phyloP scores from a whole-genome alignment of 2,888 invertebrate species.

The Dromius quadrimaculatus region DNA sequence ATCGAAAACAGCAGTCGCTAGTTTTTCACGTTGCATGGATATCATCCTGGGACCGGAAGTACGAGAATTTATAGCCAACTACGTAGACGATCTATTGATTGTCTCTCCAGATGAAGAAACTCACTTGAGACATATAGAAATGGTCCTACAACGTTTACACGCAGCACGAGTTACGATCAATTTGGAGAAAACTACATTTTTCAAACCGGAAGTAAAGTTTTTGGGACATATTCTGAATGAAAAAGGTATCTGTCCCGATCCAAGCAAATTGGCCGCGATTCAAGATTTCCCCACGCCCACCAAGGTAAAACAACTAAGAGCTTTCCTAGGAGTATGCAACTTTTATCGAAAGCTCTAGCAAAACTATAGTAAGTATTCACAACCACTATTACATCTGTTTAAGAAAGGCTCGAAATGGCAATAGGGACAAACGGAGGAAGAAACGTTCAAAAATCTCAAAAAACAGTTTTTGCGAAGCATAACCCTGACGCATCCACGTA shows the following conservation, averaged over 20 bases:
- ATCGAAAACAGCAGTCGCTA: too few relatives aligned
- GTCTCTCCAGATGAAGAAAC: slow-evolving; percentile 54
- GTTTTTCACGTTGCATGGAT: too few relatives aligned
- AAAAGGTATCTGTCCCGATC: slow-evolving; percentile 55
- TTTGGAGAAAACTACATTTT: too few relatives aligned
- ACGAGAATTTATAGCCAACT: slow-evolving; percentile 47
- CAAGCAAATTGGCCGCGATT: slow-evolving; percentile 54
- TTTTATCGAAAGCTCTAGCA: slow-evolving; percentile 53
- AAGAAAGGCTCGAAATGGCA: slow-evolving; percentile 50
- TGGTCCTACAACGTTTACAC: too few relatives aligned
- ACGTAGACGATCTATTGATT: slow-evolving; percentile 55
- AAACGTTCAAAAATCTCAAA: slow-evolving; percentile 42
- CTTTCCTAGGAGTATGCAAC: slow-evolving; percentile 55
- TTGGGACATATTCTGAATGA: slow-evolving; percentile 55
- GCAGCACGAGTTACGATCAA: too few relatives aligned
- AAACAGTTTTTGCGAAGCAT: slow-evolving; percentile 35
- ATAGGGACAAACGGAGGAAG: slow-evolving; percentile 43
- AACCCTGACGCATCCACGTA: too few relatives aligned
- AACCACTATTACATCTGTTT: slow-evolving; percentile 52
- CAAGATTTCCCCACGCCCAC: slow-evolving; percentile 54
- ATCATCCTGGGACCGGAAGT: slow-evolving; percentile 53
- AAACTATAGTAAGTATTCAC: slow-evolving; percentile 48
- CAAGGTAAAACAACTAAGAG: slow-evolving; percentile 54
- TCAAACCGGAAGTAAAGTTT: too few relatives aligned
- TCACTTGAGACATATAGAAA: slow-evolving; percentile 53